phyloP scores from a whole-genome alignment of 2,797 vertebrate genomes.

The Sciurus vulgaris region DNA sequence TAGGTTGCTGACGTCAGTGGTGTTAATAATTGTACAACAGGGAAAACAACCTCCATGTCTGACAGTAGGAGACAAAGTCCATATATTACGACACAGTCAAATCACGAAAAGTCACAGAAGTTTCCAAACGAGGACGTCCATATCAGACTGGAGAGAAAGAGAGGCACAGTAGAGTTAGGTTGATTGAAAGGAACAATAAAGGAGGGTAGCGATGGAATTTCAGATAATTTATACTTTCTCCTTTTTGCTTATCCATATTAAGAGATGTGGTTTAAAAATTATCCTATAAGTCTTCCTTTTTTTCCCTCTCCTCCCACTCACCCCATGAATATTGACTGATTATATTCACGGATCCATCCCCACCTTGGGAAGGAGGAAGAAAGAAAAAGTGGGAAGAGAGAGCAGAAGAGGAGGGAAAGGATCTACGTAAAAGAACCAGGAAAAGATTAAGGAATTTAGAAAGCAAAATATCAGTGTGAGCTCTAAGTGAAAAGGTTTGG shows the following conservation, averaged over 20 bases:
- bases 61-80: slow-evolving; percentile 7
- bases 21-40: not conserved
- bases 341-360: not conserved
- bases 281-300: not conserved
- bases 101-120: not conserved
- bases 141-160: slow-evolving; percentile 13
- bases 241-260: slow-evolving; percentile 23
- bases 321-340: not conserved
- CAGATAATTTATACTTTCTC: slow-evolving; percentile 32
- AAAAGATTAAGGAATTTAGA: not conserved
- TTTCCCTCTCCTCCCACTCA: not conserved
- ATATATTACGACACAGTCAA: not conserved
- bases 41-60: not conserved
- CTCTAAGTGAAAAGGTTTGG: not conserved
- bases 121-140: not conserved
- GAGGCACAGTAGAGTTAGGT: not conserved
- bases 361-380: not conserved
- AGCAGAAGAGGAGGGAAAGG: not conserved
- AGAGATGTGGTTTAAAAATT: not conserved
- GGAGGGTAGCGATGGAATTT: not conserved
- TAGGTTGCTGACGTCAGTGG: not conserved
- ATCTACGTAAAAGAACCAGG: not conserved
- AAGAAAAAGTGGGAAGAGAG: not conserved
- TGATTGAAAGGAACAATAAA: not conserved
- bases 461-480: not conserved